Base-by-base conservation (phyloP, 2,113 vertebrate genomes). In the Brachyhypopomus occidentalis region DNA sequence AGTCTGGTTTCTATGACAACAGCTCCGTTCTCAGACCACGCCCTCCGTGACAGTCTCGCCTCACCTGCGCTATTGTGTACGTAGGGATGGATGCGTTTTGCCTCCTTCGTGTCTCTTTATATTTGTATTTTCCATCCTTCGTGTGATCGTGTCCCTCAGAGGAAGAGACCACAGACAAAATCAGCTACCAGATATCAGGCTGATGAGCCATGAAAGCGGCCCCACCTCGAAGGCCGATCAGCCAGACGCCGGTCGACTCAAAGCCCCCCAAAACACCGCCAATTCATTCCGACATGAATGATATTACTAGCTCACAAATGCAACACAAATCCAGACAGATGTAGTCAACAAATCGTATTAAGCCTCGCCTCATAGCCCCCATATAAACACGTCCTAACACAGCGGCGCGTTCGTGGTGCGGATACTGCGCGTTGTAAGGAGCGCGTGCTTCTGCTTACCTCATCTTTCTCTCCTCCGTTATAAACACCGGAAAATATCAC, bases 361-460 rank as follows among this genome's bases (percentile, higher is more conserved):
- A 36, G 72, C 52, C 66, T 60, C 36, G n/a, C 6, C 34, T 5
- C 38, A 38, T 25, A 73, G 72, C 60, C 25, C 30, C 60, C 22
- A 78, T 60, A 75, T 77, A 70, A 83, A 1, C 30, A 64, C 73
- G 80, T 80, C 63, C 75, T 17, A 2, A 16, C 82, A 55, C 66
- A 16, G 7, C 19, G 20, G 45, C 60, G 41, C 8, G 76, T 80
- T 80, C 75, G 82, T 73, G 82, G 64, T 84, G 72, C 84, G 79
- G 77, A 62, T 52, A 30, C 4, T 62, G 72, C 38, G 63, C 52
- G n/a, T 62, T 59, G 72, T 72, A 71, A 70, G 72, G 38, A 70
- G 63, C 69, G 78, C 87, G 52, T 85, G 85, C 63, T 56, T 67
- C 12, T 83, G 86, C 91, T 92, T 90, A 94, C 92, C 92, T 93